Percentiles rank a stretch among this genome's conserved stretches.
These are phyloP conservation scores for Sebastes matsubarae DNA, from an alignment of 2,797 vertebrate genomes.

Conservation along the genomic window DNA sequence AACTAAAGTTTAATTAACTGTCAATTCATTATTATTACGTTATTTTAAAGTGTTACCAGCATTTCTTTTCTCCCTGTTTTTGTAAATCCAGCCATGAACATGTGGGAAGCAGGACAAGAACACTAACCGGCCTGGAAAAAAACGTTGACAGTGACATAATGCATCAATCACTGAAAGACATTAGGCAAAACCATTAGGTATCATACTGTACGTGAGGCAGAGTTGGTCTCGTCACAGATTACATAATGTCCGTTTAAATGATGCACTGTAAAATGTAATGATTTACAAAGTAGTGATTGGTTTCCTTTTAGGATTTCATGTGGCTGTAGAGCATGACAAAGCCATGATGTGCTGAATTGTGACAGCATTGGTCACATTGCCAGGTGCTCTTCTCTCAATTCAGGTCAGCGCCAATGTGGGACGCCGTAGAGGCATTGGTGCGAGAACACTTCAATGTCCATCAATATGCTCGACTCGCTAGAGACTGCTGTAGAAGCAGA, in stretches of 20 bases:
- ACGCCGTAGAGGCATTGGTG: conserved; percentile 29
- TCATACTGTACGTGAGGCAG: background rate
- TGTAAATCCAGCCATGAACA: background rate
- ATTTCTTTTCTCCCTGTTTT: background rate
- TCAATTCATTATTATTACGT: no score
- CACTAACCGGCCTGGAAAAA: background rate
- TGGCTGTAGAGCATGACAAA: conserved; percentile 45
- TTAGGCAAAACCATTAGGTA: background rate
- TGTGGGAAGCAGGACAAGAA: background rate
- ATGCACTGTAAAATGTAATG: conserved; percentile 35
- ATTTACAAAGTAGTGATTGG: conserved; percentile 36
- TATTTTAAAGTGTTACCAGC: no score
- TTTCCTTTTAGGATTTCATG: conserved; percentile 46
- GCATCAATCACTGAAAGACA: background rate
- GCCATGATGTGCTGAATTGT: conserved; percentile 55
- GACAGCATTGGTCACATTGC: conserved; percentile 61
- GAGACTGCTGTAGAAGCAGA: conserved; percentile 46
- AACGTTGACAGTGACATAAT: background rate
- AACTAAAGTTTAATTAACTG: no score
- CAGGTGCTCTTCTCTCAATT: conserved; percentile 60
- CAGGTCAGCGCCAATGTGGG: conserved; percentile 63
- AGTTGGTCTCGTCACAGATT: conserved; percentile 13
- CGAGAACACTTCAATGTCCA: conserved; percentile 51
- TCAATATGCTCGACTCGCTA: conserved; percentile 60
- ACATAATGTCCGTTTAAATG: conserved; percentile 31